Conservation (phyloP, 2,888 invertebrate species). For the Archips xylosteana region DNA sequence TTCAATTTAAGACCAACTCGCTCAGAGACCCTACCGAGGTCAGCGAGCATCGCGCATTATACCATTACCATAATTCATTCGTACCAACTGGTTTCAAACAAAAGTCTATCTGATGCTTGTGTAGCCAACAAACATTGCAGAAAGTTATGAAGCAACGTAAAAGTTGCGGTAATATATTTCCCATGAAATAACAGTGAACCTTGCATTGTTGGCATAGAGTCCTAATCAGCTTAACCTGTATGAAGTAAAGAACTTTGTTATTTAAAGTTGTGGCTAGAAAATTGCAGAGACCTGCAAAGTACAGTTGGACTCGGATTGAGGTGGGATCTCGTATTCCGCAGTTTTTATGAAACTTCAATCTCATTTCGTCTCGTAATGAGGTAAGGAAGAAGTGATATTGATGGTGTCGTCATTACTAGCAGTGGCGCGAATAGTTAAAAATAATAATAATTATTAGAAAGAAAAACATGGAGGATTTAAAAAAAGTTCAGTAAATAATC, state of each 20-base stretch:
- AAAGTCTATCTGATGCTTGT: not conserved
- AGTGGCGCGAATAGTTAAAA: not conserved
- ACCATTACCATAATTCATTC: too few species aligned
- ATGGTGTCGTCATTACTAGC: not conserved
- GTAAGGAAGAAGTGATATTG: not conserved
- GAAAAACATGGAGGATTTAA: too few species aligned
- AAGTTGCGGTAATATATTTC: slow-evolving; percentile 1
- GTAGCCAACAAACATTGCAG: not conserved
- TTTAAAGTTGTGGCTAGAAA: slow-evolving; percentile 9
- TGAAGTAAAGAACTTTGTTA: not conserved
- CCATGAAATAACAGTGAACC: not conserved
- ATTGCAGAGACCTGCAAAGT: slow-evolving; percentile 12
- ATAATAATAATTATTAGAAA: too few species aligned
- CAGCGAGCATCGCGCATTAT: too few species aligned
- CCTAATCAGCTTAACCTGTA: not conserved
- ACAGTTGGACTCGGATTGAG: slow-evolving; percentile 10
- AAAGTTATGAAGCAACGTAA: not conserved
- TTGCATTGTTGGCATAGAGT: not conserved
- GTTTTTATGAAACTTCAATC: slow-evolving; percentile 27
- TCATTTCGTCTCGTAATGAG: slow-evolving; percentile 8
- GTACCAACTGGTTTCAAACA: not conserved
- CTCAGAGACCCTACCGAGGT: too few species aligned
- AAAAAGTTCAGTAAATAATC: too few species aligned
- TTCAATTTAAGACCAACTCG: too few species aligned
- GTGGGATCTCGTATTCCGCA: slow-evolving; percentile 15